Evolutionary conservation across 2,113 vertebrate genomes (phyloP).

Genomic region (Laterallus jamaicensis): DNA sequence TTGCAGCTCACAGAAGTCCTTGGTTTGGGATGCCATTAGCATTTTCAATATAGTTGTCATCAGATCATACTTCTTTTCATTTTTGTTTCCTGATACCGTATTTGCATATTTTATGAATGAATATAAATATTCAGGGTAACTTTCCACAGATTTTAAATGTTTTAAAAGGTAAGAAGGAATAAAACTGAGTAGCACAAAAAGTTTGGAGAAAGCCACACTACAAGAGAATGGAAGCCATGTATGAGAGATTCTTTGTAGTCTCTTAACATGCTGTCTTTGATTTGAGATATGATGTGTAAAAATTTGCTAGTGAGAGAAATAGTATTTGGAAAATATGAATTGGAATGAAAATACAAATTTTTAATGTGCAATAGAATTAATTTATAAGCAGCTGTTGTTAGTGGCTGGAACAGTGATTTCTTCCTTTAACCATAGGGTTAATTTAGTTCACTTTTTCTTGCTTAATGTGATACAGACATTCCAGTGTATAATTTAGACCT

Average conservation of each 20-base stretch:
- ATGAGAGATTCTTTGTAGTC: neutral
- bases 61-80: neutral
- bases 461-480: neutral
- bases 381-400: neutral
- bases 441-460: neutral
- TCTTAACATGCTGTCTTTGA: neutral
- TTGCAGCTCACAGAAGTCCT: neutral
- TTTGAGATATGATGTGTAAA: neutral
- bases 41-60: slow-evolving; percentile 33
- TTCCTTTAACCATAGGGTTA: neutral
- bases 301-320: neutral
- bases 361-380: neutral
- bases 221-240: neutral
- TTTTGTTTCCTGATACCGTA: neutral
- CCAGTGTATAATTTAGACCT: neutral
- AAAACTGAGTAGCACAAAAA: neutral
- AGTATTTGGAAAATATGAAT: neutral
- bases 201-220: neutral
- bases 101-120: neutral
- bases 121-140: neutral
- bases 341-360: neutral
- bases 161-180: neutral
- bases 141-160: neutral
- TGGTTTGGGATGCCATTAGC: neutral
- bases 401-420: neutral